These are phyloP conservation scores for Dendrophyllia cribrosa DNA, from an alignment of 64 coral and sea anemone genomes.

Conservation along the genomic window DNA sequence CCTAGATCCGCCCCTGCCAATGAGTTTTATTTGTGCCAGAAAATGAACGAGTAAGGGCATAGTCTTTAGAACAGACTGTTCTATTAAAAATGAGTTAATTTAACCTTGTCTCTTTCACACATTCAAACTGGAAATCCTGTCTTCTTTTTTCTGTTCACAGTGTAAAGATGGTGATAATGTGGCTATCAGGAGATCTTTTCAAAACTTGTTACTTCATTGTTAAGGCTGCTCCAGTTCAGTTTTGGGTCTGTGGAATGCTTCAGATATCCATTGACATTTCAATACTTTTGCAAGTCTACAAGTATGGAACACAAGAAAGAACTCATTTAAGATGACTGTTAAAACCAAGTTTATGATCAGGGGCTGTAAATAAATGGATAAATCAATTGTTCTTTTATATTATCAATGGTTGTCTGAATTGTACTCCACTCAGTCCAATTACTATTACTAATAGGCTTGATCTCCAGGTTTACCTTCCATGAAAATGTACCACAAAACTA, in stretches of 20 bases:
- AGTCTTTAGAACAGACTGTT: too few relatives aligned
- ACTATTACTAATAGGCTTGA: too few relatives aligned
- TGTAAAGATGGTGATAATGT: constrained; percentile 99
- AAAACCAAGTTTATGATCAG: background rate
- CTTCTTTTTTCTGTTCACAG: constrained; percentile 48
- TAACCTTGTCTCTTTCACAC: background rate
- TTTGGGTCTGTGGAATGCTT: constrained; percentile 96
- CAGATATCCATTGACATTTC: constrained; percentile 96
- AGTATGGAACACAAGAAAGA: constrained; percentile 76
- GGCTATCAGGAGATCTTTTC: constrained; percentile 94
- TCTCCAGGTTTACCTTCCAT: too few relatives aligned
- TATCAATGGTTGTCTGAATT: too few relatives aligned
- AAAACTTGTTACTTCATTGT: constrained; percentile 99
- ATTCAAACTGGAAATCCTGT: background rate
- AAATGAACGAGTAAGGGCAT: too few relatives aligned
- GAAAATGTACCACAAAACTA: too few relatives aligned
- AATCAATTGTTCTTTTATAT: too few relatives aligned
- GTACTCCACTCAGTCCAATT: too few relatives aligned
- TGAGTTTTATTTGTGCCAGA: too few relatives aligned
- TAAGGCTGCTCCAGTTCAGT: constrained; percentile 93
- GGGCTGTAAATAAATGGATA: background rate
- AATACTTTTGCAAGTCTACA: constrained; percentile 91
- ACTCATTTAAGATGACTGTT: constrained; percentile 62
- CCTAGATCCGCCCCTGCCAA: too few relatives aligned
- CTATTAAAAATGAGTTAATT: background rate